These are phyloP conservation scores for Alexandromys fortis DNA, from an alignment of 2,113 vertebrate species.

Conservation along the genomic window DNA sequence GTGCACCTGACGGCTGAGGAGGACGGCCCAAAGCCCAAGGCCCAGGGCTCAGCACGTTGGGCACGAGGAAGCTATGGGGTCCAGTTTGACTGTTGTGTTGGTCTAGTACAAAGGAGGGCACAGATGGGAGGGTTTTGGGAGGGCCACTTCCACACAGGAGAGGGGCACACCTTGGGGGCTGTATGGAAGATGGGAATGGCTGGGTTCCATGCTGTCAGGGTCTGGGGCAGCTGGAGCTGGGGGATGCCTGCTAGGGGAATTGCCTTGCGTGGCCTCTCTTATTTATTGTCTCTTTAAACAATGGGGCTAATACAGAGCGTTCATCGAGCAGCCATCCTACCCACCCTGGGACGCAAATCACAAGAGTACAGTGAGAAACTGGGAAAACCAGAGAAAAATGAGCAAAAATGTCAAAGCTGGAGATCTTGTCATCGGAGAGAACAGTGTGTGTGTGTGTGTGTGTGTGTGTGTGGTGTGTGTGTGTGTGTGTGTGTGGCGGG, in stretches of 20 bases:
- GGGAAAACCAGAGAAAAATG: slow-evolving; percentile 12
- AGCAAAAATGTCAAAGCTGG: not conserved
- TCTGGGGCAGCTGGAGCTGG: not conserved
- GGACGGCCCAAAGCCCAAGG: not conserved
- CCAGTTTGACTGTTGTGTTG: not conserved
- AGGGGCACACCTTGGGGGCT: not conserved
- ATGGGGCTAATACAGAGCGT: not conserved
- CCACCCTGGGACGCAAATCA: not conserved
- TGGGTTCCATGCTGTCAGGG: not conserved
- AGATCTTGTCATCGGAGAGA: not conserved
- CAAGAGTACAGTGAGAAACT: not conserved
- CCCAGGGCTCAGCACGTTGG: not conserved
- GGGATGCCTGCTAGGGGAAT: not conserved
- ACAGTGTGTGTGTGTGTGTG: not conserved
- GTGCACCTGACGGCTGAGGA: not conserved
- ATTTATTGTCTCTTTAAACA: slow-evolving; percentile 60
- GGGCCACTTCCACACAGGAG: not conserved
- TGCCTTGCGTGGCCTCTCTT: not conserved
- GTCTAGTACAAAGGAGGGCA: not conserved
- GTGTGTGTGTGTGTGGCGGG: not conserved
- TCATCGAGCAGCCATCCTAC: not conserved
- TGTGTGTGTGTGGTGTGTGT: not conserved
- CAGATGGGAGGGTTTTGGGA: not conserved
- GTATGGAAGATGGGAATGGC: fast-evolving
- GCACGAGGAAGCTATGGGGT: not conserved